Base-by-base conservation (phyloP, 2,797 vertebrate species). In the Mallotus villosus region DNA sequence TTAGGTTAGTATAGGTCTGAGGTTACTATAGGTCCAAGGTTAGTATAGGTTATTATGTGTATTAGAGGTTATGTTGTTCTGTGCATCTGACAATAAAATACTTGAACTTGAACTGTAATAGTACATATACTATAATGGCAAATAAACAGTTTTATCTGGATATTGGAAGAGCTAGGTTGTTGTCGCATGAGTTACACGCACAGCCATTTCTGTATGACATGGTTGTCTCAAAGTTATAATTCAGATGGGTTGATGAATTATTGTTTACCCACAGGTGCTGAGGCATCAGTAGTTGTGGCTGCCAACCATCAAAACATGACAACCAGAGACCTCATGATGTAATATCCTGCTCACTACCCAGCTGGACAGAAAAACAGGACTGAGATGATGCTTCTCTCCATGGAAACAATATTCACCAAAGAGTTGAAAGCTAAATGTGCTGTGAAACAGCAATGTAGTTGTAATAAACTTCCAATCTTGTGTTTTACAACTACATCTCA, bases 401-500 rank as follows among this genome's bases (percentile, higher is more conserved):
- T 60, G 58, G 21, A 60, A 60, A 60, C 58, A 22, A 9, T 60
- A 22, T 25, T 21, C 7, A 22, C n/a, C 5, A 25, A 25, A n/a
- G 17, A 17, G 41, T 2, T 46, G 41, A 46, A 46, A 46, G 41
- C 41, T 12, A 12, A 46, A 46, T 46, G 41, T 46, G 9, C 11
- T 12, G 12, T 46, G 11, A 77, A 74, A 72, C 69, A 77, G 67
- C 75, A 46, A 46, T 46, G 41, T 14, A 2, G 41, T 46, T 11
- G 41, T 46, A 12, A 46, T 37, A 46, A 46, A 11, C 41, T 14
- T 46, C 41, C 41, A 11, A 46, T 46, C 41, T 46, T 46, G 41
- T 46, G 41, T 46, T 46, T 46, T 46, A 46, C 2, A 46, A 46
- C 12, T 1, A 46, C 41, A 46, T 46, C 12, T 34, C 32, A 34